Percentiles rank a stretch among this genome's conserved stretches.
Conservation (phyloP, 2,797 vertebrate species). For the Trachops cirrhosus region DNA sequence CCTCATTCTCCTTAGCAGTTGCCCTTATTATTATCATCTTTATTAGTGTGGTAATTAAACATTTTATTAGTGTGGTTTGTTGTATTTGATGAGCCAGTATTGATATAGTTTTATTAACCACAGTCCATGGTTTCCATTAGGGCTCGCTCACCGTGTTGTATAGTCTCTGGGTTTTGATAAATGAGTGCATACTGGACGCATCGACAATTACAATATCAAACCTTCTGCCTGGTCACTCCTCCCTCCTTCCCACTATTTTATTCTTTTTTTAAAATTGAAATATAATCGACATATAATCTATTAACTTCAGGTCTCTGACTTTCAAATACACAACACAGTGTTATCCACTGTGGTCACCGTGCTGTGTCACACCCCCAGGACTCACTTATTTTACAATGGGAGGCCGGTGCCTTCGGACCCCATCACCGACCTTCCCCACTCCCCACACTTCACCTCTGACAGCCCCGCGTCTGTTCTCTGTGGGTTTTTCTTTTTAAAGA, state of each 20-base stretch:
- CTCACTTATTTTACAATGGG: neutral
- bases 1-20: neutral
- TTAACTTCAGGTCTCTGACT: neutral
- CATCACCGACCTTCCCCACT: neutral
- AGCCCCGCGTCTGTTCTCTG: too few species aligned
- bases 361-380: too few species aligned
- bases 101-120: neutral
- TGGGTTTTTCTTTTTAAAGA: neutral
- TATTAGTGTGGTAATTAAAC: neutral
- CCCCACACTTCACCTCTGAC: too few species aligned
- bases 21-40: neutral
- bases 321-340: neutral
- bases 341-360: neutral
- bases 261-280: neutral
- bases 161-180: neutral
- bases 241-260: neutral
- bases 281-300: neutral
- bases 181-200: rapidly evolving
- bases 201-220: too few species aligned
- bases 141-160: neutral
- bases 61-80: neutral
- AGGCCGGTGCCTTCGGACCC: neutral
- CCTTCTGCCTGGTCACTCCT: neutral
- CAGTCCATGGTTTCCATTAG: neutral
- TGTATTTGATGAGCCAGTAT: neutral